Conservation (phyloP, 2,888 invertebrate species). For the Meteorus colon region DNA sequence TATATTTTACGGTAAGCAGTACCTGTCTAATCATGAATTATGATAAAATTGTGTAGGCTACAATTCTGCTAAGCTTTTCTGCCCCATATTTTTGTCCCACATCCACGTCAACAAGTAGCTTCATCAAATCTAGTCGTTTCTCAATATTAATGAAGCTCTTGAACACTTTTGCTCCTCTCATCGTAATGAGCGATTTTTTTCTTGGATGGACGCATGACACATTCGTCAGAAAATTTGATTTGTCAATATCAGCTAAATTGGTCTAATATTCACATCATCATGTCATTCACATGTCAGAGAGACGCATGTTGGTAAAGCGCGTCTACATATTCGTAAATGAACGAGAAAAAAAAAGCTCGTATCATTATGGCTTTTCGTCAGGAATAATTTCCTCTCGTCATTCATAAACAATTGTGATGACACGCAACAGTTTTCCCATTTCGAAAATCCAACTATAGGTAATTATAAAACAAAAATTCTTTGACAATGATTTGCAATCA, state of each 20-base stretch:
- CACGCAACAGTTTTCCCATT: background rate
- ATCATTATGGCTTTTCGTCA: background rate
- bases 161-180: background rate
- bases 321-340: constrained; percentile 1
- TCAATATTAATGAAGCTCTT: background rate
- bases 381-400: background rate
- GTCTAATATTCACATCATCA: constrained; percentile 54
- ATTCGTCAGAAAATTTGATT: background rate
- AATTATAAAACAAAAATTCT: background rate
- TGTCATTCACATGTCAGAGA: constrained; percentile 13
- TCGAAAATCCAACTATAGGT: background rate
- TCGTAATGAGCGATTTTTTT: background rate
- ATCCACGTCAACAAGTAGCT: background rate
- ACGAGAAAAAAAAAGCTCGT: background rate
- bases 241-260: constrained; percentile 41
- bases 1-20: background rate
- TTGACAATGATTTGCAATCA: background rate
- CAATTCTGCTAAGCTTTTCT: background rate
- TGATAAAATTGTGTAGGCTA: constrained; percentile 12
- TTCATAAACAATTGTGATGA: background rate
- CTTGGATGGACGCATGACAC: background rate
- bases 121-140: background rate
- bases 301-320: constrained; percentile 5
- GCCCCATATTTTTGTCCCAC: background rate
- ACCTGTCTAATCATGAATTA: background rate